These are phyloP conservation scores for Liopterus haemorrhoidalis DNA, from an alignment of 2,888 invertebrate species.

Conservation along the genomic window DNA sequence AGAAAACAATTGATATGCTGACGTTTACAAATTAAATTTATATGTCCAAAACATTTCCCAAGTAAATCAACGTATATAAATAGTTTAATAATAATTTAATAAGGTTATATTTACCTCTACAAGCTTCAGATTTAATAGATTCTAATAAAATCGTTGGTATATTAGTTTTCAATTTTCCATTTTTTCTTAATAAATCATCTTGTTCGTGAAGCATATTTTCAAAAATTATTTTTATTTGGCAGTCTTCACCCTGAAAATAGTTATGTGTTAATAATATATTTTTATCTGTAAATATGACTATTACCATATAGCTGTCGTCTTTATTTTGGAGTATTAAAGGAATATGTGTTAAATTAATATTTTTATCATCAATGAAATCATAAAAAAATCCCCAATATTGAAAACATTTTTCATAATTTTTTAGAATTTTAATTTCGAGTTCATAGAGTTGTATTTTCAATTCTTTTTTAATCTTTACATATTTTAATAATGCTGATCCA, in stretches of 20 bases:
- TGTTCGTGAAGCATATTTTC: conserved; percentile 24
- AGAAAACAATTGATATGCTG: conserved; percentile 16
- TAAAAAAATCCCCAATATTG: conserved; percentile 54
- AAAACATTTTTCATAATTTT: conserved; percentile 52
- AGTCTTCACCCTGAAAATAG: too few relatives aligned
- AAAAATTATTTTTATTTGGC: too few relatives aligned
- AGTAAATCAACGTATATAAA: not conserved
- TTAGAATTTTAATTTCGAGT: conserved; percentile 51
- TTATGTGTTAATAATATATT: too few relatives aligned
- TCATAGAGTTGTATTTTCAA: conserved; percentile 38
- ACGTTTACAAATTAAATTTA: conserved; percentile 5
- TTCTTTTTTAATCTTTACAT: conserved; percentile 26
- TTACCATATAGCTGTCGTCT: conserved; percentile 50
- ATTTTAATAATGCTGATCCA: conserved; percentile 24
- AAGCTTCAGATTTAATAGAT: conserved; percentile 58
- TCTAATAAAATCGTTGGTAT: conserved; percentile 46
- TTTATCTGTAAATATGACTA: conserved; percentile 11
- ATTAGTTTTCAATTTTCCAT: conserved; percentile 14
- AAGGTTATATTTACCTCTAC: conserved; percentile 50
- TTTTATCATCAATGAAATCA: conserved; percentile 43
- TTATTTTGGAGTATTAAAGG: conserved; percentile 60
- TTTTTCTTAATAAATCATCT: conserved; percentile 25
- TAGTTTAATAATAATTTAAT: conserved; percentile 12
- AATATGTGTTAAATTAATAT: conserved; percentile 50
- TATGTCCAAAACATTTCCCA: not conserved